These are phyloP conservation scores for Mycalesis mineus DNA, from an alignment of 2,888 invertebrate genomes.

Conservation along the genomic window DNA sequence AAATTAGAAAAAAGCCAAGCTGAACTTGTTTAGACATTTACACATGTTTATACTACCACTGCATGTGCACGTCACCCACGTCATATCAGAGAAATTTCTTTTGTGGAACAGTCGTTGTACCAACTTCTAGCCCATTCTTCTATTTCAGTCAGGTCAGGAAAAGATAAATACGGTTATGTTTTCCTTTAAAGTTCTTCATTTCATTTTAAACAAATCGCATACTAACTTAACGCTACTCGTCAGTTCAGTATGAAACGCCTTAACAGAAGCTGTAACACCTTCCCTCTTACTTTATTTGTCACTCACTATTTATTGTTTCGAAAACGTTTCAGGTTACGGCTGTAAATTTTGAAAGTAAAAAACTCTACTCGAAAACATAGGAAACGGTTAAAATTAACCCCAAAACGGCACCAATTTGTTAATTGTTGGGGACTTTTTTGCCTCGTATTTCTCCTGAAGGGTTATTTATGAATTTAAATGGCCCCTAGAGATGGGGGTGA, in stretches of 20 bases:
- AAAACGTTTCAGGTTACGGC: slow-evolving; percentile 57
- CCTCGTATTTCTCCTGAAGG: slow-evolving; percentile 47
- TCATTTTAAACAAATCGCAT: too few relatives aligned
- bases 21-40: too few relatives aligned
- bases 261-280: slow-evolving; percentile 29
- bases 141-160: too few relatives aligned
- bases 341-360: slow-evolving; percentile 44
- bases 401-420: slow-evolving; percentile 69
- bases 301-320: slow-evolving; percentile 62
- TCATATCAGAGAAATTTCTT: too few relatives aligned
- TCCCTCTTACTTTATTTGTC: slow-evolving; percentile 45
- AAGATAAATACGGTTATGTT: too few relatives aligned
- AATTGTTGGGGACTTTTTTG: slow-evolving; percentile 71
- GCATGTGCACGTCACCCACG: too few relatives aligned
- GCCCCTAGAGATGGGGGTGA: slow-evolving; percentile 62
- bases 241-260: slow-evolving; percentile 26
- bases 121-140: too few relatives aligned
- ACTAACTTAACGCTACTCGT: not conserved
- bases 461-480: slow-evolving; percentile 74
- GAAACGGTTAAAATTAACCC: slow-evolving; percentile 71
- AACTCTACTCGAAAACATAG: slow-evolving; percentile 45
- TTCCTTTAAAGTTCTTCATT: too few relatives aligned
- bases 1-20: too few relatives aligned
- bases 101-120: too few relatives aligned
- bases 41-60: too few relatives aligned